These are phyloP conservation scores for Paedocypris sp. DNA, from an alignment of 2,113 vertebrate species.

Conservation along the genomic window DNA sequence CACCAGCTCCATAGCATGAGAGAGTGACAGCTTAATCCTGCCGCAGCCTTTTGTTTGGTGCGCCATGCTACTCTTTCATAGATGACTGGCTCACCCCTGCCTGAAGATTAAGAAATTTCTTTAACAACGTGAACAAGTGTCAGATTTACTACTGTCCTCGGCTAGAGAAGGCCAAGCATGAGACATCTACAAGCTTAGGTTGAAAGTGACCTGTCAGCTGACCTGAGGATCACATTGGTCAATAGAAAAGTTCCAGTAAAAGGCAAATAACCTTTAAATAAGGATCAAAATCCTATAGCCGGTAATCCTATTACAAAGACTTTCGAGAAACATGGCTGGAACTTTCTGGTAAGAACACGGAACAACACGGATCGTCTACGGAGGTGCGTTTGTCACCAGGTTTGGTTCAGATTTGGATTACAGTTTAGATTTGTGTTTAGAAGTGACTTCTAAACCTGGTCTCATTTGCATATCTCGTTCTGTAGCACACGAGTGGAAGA, in stretches of 20 bases:
- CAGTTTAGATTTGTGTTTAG: no score
- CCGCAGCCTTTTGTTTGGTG: constrained; percentile 38
- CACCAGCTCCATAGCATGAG: constrained; percentile 40
- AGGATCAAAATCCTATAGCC: no score
- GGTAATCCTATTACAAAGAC: not conserved
- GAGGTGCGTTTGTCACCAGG: no score
- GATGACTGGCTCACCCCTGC: constrained; percentile 54
- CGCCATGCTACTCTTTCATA: constrained; percentile 41
- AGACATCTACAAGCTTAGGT: not conserved
- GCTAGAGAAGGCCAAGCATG: not conserved
- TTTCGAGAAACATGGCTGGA: not conserved
- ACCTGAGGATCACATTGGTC: not conserved
- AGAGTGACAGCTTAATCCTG: constrained; percentile 54
- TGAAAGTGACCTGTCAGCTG: constrained; percentile 11
- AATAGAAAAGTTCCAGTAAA: not conserved
- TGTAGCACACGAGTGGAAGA: no score
- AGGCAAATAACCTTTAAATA: not conserved
- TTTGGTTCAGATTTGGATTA: no score
- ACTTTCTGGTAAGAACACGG: no score
- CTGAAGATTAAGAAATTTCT: constrained; percentile 62
- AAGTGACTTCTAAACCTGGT: no score
- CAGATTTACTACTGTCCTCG: constrained; percentile 40
- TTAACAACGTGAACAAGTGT: constrained; percentile 58
- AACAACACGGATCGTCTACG: no score
- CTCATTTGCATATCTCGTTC: no score